phyloP scores from a whole-genome alignment of 35 echinoderm and acorn worm genomes.

The Heliocidaris erythrogramma region DNA sequence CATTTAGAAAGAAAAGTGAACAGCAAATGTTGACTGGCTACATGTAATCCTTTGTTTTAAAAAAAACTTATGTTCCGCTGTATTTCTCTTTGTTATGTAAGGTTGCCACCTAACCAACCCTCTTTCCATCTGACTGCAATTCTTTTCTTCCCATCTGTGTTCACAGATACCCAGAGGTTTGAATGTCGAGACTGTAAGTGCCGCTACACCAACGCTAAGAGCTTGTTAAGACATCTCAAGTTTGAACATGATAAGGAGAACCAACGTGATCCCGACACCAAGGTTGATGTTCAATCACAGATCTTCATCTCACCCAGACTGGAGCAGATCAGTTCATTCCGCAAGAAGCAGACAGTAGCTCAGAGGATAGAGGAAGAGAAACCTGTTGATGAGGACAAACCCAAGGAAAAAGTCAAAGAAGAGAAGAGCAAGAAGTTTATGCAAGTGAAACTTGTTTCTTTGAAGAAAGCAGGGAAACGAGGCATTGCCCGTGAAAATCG shows the following conservation, averaged over 20 bases:
- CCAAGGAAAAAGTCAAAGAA: not conserved
- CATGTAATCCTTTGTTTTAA: not conserved
- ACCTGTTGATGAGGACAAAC: not conserved
- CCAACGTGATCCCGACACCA: not conserved
- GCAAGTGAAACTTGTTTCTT: not conserved
- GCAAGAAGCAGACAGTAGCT: not conserved
- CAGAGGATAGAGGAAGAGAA: not conserved
- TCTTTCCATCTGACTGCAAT: not conserved
- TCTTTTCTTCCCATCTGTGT: not conserved
- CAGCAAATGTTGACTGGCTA: not conserved
- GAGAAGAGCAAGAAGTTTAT: not conserved
- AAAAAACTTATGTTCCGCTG: not conserved
- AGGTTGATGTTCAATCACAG: not conserved
- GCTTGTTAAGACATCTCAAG: conserved; percentile 34
- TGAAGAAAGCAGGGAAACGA: not conserved
- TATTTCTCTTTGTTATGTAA: not conserved
- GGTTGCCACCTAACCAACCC: not conserved
- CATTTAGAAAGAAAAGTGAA: not conserved
- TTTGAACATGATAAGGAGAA: conserved; percentile 43
- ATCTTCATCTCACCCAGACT: not conserved
- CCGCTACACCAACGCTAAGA: conserved; percentile 28
- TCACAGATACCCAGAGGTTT: conserved; percentile 19
- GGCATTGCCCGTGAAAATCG: not conserved
- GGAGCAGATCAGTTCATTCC: not conserved
- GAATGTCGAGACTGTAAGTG: conserved; percentile 14